Base-by-base conservation (phyloP, 2,113 vertebrate genomes). In the Trogon surrucura region DNA sequence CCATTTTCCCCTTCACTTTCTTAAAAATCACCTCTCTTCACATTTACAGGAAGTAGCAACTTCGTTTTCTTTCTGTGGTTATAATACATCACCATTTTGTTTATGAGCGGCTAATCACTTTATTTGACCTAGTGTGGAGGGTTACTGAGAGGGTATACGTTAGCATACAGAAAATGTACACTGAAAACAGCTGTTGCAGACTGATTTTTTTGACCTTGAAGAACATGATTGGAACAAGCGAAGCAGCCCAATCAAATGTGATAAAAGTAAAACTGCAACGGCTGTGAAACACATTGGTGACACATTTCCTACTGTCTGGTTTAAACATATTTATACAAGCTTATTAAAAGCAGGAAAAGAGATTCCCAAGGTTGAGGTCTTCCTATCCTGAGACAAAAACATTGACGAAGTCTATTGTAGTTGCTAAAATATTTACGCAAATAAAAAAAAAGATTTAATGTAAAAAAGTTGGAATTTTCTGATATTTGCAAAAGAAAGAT, bases 161-260 rank as follows among this genome's bases (percentile, higher is more conserved):
- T 60, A 89, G 75, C 10, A n/a, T n/a, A 58, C 38, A 69, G 78
- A 73, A 95, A 73, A 85, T 73, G 47, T 29, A 67, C 85, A 18
- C 65, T 89, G 73, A 91, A 91, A 91, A 83, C 69, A 93, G 80
- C 69, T 88, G 88, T 81, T 71, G 50, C 20, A n/a, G 66, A 36
- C 5, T 19, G 27, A 47, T 56, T 72, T 70, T 90, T 94, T 83
- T 94, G 88, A 94, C 88, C 88, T 95, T 96, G 86, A 71, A 41
- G 44, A 66, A 92, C 81, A 80, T 72, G 93, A 91, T 54, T 79
- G 75, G 51, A 88, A 78, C 61, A 48, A 94, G 67, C 80, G 90
- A 93, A 94, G 41, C 85, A 95, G 47, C 20, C 88, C 80, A 82
- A 96, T 95, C 30, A 88, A 91, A 91, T 72, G 62, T 26, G 80